A percentile compares a stretch with the other conserved stretches of the same genome.
These are phyloP conservation scores for Geotrypetes seraphini DNA, from an alignment of 2,797 vertebrate genomes.

Conservation along the genomic window DNA sequence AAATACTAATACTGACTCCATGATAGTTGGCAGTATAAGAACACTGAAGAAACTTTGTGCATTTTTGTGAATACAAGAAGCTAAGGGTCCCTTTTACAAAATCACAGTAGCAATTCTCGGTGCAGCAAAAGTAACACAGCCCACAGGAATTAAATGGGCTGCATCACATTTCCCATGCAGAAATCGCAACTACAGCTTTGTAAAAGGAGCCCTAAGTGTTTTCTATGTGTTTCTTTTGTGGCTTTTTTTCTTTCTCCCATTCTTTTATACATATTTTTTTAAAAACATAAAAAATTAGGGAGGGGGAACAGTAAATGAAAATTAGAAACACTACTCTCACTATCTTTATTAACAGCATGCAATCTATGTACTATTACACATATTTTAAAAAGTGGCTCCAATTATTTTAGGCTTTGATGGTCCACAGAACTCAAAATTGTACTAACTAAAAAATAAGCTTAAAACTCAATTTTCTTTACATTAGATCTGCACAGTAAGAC, in stretches of 20 bases:
- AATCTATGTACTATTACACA: conserved; percentile 60
- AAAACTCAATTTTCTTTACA: conserved; percentile 29
- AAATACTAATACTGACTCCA: too few relatives aligned
- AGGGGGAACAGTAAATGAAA: conserved; percentile 30
- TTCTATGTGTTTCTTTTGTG: too few relatives aligned
- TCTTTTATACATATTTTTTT: conserved; percentile 1
- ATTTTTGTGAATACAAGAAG: neutral
- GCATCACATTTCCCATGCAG: too few relatives aligned
- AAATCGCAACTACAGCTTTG: too few relatives aligned
- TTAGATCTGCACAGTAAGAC: conserved; percentile 45
- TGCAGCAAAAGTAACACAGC: too few relatives aligned
- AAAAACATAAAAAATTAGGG: conserved; percentile 13
- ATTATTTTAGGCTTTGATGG: conserved; percentile 43
- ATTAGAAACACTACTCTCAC: conserved; percentile 36
- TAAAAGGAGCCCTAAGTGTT: too few relatives aligned
- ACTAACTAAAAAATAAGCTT: conserved; percentile 37
- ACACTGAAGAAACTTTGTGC: neutral
- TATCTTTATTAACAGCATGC: conserved; percentile 68
- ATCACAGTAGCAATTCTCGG: too few relatives aligned
- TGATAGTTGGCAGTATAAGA: too few relatives aligned
- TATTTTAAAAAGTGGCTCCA: conserved; percentile 49
- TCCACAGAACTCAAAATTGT: conserved; percentile 35
- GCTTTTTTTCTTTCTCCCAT: neutral
- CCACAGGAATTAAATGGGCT: too few relatives aligned
- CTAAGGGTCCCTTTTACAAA: neutral